Percentiles rank a stretch among this genome's conserved stretches.
phyloP scores from a whole-genome alignment of 2,797 vertebrate genomes.

The Phaenicophaeus curvirostris region DNA sequence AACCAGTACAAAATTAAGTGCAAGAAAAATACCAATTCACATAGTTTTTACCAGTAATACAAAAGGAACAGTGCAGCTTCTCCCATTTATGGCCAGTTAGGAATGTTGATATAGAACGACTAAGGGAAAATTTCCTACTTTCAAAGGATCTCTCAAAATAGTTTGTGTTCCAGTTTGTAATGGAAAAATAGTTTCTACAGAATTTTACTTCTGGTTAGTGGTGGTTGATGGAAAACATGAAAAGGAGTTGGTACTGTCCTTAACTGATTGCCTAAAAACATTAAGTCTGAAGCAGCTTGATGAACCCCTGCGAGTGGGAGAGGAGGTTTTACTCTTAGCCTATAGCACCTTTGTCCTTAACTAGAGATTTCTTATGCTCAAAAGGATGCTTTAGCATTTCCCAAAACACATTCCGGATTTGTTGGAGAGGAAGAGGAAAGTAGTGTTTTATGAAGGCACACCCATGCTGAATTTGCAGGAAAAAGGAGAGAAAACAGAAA shows the following conservation, averaged over 20 bases:
- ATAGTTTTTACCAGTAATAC: conserved; percentile 15
- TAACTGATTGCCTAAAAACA: background rate
- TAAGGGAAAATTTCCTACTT: conserved; percentile 41
- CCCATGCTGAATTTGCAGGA: conserved; percentile 82
- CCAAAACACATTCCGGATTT: conserved; percentile 52
- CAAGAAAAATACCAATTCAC: conserved; percentile 40
- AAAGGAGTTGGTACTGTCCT: background rate
- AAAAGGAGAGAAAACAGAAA: conserved; percentile 52
- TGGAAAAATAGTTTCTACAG: background rate
- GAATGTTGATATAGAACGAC: conserved; percentile 16
- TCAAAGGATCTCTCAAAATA: conserved; percentile 21
- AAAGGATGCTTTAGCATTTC: conserved; percentile 59
- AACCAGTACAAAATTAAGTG: conserved; percentile 62
- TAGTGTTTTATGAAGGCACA: conserved; percentile 82
- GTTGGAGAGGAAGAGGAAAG: conserved; percentile 71
- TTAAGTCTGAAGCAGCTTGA: background rate
- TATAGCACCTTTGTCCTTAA: conserved; percentile 29
- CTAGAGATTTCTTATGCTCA: conserved; percentile 16
- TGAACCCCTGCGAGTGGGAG: background rate
- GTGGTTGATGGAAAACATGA: conserved; percentile 25
- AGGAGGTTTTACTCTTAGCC: background rate
- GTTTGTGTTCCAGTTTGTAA: conserved; percentile 9
- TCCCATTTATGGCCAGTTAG: conserved; percentile 34
- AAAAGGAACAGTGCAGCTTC: conserved; percentile 26
- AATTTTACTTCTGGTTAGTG: background rate